Conservation (phyloP, 2,113 vertebrate genomes). For the Thomomys bottae region DNA sequence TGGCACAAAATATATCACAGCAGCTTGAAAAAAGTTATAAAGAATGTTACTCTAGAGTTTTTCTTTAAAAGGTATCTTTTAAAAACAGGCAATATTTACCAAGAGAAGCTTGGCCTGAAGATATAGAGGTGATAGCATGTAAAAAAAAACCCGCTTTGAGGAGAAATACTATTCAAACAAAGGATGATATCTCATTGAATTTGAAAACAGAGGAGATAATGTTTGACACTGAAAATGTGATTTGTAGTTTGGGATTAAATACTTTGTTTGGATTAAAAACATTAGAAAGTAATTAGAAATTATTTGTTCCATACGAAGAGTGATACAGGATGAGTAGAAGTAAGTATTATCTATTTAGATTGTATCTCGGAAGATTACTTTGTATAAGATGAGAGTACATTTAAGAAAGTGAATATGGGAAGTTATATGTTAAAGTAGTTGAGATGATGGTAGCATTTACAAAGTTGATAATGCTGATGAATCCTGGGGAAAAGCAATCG, state of each 20-base stretch:
- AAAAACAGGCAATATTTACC: neutral
- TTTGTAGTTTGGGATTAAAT: neutral
- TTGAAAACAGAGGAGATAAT: neutral
- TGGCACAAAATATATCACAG: neutral
- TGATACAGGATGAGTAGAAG: neutral
- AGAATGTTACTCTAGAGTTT: neutral
- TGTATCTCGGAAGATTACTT: neutral
- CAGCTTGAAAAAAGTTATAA: neutral
- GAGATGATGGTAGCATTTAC: no score
- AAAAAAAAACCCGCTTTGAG: neutral
- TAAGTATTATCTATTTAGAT: neutral
- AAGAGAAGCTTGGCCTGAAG: neutral
- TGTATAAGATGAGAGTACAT: neutral
- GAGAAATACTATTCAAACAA: neutral
- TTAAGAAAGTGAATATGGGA: neutral
- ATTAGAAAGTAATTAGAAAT: neutral
- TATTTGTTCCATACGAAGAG: neutral
- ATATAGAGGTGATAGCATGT: no score
- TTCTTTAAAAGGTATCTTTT: neutral
- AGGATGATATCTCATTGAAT: neutral
- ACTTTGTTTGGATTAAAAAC: neutral
- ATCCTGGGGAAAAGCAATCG: neutral
- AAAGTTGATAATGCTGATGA: neutral
- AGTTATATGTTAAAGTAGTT: neutral
- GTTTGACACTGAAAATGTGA: neutral